A percentile compares a stretch with the other conserved stretches of the same genome.
phyloP scores from a whole-genome alignment of 64 coral and sea anemone genomes.

The Dendronephthya gigantea region DNA sequence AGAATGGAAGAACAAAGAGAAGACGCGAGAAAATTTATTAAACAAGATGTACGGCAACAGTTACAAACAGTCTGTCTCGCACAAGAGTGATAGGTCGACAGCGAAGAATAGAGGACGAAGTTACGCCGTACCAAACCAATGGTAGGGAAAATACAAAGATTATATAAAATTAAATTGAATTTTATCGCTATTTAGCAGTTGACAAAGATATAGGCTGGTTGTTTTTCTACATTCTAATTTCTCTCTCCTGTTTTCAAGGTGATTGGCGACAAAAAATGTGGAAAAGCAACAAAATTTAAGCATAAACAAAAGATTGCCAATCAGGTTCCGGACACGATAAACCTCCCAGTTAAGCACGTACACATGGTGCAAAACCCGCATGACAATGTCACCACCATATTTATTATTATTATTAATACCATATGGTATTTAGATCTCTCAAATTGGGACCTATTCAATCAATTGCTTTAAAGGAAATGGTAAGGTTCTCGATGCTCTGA shows the following conservation, averaged over 20 bases:
- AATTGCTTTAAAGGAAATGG: slow-evolving; percentile 19
- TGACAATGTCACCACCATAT: slow-evolving; percentile 90
- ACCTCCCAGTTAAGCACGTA: slow-evolving; percentile 55
- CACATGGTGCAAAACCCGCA: slow-evolving; percentile 82
- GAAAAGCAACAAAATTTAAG: slow-evolving; percentile 44
- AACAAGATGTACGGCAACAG: slow-evolving; percentile 69
- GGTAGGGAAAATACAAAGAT: slow-evolving; percentile 60
- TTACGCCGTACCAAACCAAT: slow-evolving; percentile 64
- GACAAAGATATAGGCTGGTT: too few relatives aligned
- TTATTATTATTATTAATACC: too few relatives aligned
- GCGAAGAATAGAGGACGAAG: background rate
- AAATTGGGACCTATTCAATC: slow-evolving; percentile 19
- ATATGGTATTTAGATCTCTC: slow-evolving; percentile 59
- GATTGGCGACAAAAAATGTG: slow-evolving; percentile 86
- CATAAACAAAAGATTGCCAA: slow-evolving; percentile 5
- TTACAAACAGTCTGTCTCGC: background rate
- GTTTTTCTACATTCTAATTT: too few relatives aligned
- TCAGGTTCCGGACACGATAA: slow-evolving; percentile 31
- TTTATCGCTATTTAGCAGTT: too few relatives aligned
- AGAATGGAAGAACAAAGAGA: slow-evolving; percentile 36
- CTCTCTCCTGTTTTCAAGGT: slow-evolving; percentile 31
- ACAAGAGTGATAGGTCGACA: slow-evolving; percentile 33
- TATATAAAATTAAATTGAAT: slow-evolving; percentile 45
- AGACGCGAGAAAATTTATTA: slow-evolving; percentile 75
- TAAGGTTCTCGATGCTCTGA: too few relatives aligned